Base-by-base conservation (phyloP, 2,797 vertebrate genomes). In the Sebastes hubbsi region DNA sequence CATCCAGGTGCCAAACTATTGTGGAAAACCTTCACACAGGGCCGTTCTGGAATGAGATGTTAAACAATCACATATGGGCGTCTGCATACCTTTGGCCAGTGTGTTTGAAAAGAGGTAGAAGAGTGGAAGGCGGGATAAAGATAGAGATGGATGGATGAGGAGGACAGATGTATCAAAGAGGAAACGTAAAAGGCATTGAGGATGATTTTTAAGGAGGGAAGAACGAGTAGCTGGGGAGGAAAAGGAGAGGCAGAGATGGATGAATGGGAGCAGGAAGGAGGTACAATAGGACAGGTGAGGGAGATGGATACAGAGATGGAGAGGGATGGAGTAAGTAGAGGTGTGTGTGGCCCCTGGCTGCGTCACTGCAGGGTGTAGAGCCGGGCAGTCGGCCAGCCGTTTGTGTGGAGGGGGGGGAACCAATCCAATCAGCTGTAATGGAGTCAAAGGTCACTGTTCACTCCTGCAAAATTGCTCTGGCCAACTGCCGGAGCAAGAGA, bases 361-460 rank as follows among this genome's bases (percentile, higher is more conserved):
- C 87, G 75, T 86, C 85, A 73, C 81, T 69, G 66, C 75, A 81
- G 79, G 86, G 52, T 82, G 70, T 83, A 75, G 77, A 13, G 55
- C 80, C 32, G 78, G 93, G 89, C 85, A 72, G 75, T 4, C 46
- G 8, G 89, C 91, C 91, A 92, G 88, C 63, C 5, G 20, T 0
- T 6, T 12, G 54, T 22, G 54, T 42, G 54, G 59, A n/a, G 66
- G 27, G 27, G 64, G 69, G 80, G 24, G 61, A 59, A 83, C 83
- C 87, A 91, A 95, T 94, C 92, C 90, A 94, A 94, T 94, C 92
- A 94, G 87, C 71, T 89, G 91, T 92, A 94, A 94, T 94, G 94
- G 91, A 92, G 94, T 91, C 92, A 94, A 90, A 94, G 93, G 92
- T 94, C 88, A 94, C 71, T 92, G 94, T 94, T 93, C 89, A 90